Evolutionary conservation across 2,888 invertebrate genomes (phyloP).

Genomic region (Ommatoiulus sabulosus): DNA sequence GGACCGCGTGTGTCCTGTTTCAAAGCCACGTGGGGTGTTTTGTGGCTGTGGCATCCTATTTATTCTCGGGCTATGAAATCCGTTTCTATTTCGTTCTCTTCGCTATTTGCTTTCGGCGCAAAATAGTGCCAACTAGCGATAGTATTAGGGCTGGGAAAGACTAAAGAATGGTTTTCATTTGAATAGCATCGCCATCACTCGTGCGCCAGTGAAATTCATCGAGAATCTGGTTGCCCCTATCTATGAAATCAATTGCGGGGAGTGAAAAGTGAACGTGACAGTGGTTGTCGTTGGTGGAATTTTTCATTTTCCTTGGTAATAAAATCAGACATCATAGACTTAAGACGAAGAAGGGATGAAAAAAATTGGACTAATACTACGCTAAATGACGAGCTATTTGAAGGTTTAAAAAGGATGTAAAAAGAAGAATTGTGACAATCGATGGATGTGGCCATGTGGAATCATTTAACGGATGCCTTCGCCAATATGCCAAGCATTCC

Average conservation of each 20-base stretch:
- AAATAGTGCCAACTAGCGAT: neutral
- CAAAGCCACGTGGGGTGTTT: constrained; percentile 17
- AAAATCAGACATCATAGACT: constrained; percentile 49
- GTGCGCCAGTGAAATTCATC: constrained; percentile 47
- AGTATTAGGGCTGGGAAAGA: neutral
- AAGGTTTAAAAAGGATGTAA: constrained; percentile 44
- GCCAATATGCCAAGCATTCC: neutral
- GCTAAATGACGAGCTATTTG: constrained; percentile 18
- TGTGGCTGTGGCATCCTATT: neutral
- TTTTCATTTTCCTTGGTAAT: constrained; percentile 42
- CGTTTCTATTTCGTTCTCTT: neutral
- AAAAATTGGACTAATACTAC: constrained; percentile 40
- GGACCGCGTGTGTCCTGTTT: neutral
- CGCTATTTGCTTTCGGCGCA: neutral
- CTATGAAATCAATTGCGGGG: constrained; percentile 34
- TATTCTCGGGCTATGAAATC: neutral
- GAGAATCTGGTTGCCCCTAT: neutral
- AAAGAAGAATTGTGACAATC: constrained; percentile 46
- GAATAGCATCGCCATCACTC: neutral
- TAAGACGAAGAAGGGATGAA: constrained; percentile 22
- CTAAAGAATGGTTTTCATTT: constrained; percentile 42
- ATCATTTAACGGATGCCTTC: constrained; percentile 39
- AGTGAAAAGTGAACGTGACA: constrained; percentile 50
- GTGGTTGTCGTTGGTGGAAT: constrained; percentile 51
- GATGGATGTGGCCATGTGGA: constrained; percentile 31